These are phyloP conservation scores for Brachypteracias leptosomus DNA, from an alignment of 2,113 vertebrate genomes.

Conservation along the genomic window DNA sequence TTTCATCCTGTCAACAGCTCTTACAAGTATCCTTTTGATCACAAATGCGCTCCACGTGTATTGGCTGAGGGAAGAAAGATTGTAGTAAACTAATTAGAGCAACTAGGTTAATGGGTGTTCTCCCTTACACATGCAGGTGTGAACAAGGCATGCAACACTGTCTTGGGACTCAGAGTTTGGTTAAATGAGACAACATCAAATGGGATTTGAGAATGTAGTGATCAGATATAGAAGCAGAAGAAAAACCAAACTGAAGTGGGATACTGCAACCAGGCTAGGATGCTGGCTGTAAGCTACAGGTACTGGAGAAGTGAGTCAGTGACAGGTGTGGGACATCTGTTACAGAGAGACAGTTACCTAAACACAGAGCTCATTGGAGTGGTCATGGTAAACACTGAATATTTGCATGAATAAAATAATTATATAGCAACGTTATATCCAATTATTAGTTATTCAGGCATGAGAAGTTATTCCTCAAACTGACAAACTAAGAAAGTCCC, in stretches of 20 bases:
- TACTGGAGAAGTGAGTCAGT: neutral
- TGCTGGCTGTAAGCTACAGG: neutral
- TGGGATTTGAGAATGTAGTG: neutral
- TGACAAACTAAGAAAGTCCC: neutral
- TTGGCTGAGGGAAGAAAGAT: neutral
- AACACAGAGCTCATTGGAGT: neutral
- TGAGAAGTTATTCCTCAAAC: neutral
- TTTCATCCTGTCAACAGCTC: rapidly evolving
- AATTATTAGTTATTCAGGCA: neutral
- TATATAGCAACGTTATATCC: neutral
- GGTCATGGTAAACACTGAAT: neutral
- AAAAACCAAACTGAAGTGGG: neutral
- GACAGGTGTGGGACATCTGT: neutral
- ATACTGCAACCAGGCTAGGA: neutral
- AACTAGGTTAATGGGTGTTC: neutral
- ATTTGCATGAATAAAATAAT: neutral
- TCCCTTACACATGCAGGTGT: neutral
- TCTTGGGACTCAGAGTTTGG: neutral
- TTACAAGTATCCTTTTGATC: neutral
- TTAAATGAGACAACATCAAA: neutral
- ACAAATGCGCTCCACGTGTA: neutral
- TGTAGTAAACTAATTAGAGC: neutral
- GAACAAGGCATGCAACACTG: neutral
- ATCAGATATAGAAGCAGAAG: neutral
- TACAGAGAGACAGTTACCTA: neutral